Percentiles rank a stretch among this genome's conserved stretches.
Conservation (phyloP, 2,797 vertebrate genomes). For the Gymnopithys bicolor region DNA sequence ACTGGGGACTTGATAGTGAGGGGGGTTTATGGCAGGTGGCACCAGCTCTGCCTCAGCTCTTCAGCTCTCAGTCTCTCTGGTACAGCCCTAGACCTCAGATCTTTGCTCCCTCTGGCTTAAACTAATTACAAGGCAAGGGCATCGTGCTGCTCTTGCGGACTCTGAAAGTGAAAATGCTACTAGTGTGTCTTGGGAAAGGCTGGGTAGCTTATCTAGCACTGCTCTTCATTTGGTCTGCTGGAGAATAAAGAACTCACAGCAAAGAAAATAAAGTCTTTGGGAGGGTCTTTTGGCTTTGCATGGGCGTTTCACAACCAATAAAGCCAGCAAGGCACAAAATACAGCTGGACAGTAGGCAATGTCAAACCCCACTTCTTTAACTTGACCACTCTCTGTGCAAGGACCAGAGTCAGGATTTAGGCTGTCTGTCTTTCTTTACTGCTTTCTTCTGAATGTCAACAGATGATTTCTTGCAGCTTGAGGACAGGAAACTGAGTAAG, state of each 20-base stretch:
- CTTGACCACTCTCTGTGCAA: not conserved
- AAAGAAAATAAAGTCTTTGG: not conserved
- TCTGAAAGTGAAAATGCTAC: not conserved
- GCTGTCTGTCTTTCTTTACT: not conserved
- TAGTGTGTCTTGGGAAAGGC: not conserved
- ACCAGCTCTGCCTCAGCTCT: not conserved
- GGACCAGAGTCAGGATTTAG: not conserved
- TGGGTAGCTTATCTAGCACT: not conserved
- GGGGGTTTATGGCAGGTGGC: too few relatives aligned
- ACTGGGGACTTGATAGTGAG: not conserved
- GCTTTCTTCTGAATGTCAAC: not conserved
- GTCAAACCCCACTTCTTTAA: not conserved
- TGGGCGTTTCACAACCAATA: not conserved
- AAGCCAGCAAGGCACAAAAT: not conserved
- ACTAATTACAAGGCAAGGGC: conserved; percentile 21
- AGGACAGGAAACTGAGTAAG: not conserved
- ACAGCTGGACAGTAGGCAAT: not conserved
- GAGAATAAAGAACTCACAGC: not conserved
- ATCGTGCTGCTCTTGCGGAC: not conserved
- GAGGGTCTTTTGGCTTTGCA: not conserved
- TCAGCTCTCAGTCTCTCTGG: not conserved
- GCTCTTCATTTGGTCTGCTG: not conserved
- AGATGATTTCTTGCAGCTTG: not conserved
- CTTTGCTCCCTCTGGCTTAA: not conserved
- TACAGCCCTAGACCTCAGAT: not conserved